phyloP scores from a whole-genome alignment of 2,888 invertebrate species.

The Portevinia maculata region DNA sequence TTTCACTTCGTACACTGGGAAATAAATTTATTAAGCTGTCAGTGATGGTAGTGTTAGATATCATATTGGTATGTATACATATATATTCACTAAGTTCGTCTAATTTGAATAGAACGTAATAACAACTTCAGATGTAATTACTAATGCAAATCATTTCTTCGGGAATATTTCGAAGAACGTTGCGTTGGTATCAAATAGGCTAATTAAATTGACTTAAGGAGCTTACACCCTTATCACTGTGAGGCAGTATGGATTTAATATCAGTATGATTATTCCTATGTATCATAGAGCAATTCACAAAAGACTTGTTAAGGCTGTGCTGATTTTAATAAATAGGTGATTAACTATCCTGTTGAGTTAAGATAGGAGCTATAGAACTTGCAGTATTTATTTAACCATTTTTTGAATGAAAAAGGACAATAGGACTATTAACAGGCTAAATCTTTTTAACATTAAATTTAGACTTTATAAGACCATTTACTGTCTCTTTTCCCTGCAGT shows the following conservation, averaged over 20 bases:
- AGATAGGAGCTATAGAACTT: no score
- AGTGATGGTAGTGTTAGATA: constrained; percentile 7
- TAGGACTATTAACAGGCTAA: no score
- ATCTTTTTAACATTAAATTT: no score
- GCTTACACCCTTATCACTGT: constrained; percentile 32
- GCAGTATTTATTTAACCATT: no score
- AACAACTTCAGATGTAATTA: constrained; percentile 53
- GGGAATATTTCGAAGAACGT: constrained; percentile 10
- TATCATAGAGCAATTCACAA: no score
- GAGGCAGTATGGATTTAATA: constrained; percentile 6
- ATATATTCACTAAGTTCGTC: constrained; percentile 5
- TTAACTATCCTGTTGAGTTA: constrained; percentile 13
- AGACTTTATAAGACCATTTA: no score
- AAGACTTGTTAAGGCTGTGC: not conserved
- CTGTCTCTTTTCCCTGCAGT: no score
- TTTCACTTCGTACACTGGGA: constrained; percentile 31
- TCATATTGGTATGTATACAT: no score
- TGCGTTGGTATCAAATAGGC: constrained; percentile 2
- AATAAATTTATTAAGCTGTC: constrained; percentile 42
- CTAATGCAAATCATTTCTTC: constrained; percentile 34
- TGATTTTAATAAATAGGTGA: constrained; percentile 10
- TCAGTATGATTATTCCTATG: no score
- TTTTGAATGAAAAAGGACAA: no score
- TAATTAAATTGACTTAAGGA: constrained; percentile 36
- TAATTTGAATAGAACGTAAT: constrained; percentile 53